These are phyloP conservation scores for Elgaria multicarinata DNA, from an alignment of 2,113 vertebrate species.

Conservation along the genomic window DNA sequence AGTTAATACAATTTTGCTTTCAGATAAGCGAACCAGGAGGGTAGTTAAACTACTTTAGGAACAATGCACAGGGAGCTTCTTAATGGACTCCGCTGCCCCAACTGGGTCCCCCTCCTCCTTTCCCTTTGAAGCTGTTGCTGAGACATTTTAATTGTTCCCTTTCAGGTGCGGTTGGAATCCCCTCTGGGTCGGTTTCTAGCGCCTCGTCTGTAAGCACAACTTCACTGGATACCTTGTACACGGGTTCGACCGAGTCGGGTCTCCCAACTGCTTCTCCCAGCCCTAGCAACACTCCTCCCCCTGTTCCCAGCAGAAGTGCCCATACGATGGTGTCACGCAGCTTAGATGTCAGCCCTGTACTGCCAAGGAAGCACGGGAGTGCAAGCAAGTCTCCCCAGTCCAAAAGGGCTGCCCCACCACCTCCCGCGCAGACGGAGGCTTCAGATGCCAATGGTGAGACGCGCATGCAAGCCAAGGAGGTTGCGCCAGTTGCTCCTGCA, in stretches of 20 bases:
- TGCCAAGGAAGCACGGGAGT: conserved; percentile 49
- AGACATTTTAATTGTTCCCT: conserved; percentile 70
- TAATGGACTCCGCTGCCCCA: conserved; percentile 49
- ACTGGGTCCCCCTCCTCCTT: conserved; percentile 39
- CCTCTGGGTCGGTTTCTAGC: conserved; percentile 77
- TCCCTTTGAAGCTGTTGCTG: conserved; percentile 65
- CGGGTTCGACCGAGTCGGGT: conserved; percentile 85
- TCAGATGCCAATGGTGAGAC: conserved; percentile 50
- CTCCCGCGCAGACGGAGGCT: conserved; percentile 35
- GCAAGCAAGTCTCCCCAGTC: conserved; percentile 65
- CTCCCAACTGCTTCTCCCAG: conserved; percentile 78
- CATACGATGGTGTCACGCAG: conserved; percentile 71
- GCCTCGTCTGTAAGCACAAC: conserved; percentile 85
- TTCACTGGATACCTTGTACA: conserved; percentile 88
- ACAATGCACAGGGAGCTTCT: conserved; percentile 61
- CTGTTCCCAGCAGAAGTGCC: conserved; percentile 87
- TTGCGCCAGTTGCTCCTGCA: conserved; percentile 9
- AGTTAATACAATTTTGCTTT: conserved; percentile 65
- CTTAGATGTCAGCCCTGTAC: conserved; percentile 45
- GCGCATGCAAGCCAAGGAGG: conserved; percentile 62
- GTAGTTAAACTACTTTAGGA: conserved; percentile 66
- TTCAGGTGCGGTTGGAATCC: conserved; percentile 69
- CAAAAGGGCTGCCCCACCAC: conserved; percentile 59
- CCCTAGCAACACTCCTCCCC: conserved; percentile 89
- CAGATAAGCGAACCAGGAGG: conserved; percentile 69